Evolutionary conservation across 2,113 vertebrate genomes (phyloP).

Genomic region (Hemicordylus capensis): DNA sequence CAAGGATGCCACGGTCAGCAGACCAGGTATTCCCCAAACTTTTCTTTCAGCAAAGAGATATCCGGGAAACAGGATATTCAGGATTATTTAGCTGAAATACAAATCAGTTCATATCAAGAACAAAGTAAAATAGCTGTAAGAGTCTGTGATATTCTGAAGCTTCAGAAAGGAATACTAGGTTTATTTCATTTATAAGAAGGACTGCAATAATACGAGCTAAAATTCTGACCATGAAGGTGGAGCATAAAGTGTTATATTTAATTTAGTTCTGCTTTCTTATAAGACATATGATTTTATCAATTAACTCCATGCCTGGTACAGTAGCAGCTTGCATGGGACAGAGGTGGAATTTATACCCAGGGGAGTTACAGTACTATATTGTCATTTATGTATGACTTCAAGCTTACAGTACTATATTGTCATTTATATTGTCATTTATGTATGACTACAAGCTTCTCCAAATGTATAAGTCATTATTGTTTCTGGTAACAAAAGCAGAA

Average conservation of each 20-base stretch:
- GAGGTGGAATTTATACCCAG: not conserved
- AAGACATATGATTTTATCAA: not conserved
- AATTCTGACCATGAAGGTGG: not conserved
- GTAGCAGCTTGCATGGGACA: not conserved
- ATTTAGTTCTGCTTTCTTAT: not conserved
- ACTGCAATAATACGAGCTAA: not conserved
- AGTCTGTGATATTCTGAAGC: not conserved
- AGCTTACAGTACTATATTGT: too few species aligned
- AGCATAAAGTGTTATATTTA: not conserved
- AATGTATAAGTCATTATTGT: not conserved
- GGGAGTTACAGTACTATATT: not conserved
- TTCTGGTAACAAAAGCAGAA: not conserved
- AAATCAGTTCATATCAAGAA: not conserved
- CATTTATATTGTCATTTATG: not conserved
- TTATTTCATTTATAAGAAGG: not conserved
- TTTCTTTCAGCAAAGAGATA: fast-evolving
- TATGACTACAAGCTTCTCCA: not conserved
- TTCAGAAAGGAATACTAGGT: not conserved
- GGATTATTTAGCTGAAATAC: not conserved
- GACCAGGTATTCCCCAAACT: not conserved
- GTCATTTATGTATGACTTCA: not conserved
- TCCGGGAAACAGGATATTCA: not conserved
- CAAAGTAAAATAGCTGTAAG: not conserved
- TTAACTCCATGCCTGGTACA: not conserved
- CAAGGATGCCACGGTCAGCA: not conserved